Conservation (phyloP, 2,113 vertebrate species). For the Cyprinodon tularosa region DNA sequence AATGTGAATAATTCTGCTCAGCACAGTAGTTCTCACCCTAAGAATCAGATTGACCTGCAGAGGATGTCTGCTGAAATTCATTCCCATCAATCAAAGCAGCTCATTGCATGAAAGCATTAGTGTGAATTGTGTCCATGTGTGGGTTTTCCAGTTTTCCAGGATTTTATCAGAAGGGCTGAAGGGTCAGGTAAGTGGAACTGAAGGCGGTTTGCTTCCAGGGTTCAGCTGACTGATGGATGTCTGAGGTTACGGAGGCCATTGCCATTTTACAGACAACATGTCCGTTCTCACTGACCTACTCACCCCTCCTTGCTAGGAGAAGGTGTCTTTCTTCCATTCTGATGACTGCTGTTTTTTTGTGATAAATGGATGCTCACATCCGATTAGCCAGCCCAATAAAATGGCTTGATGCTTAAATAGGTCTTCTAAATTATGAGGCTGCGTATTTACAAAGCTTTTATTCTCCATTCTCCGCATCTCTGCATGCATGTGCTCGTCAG, state of each 20-base stretch:
- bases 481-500: slow-evolving; percentile 44
- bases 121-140: not conserved
- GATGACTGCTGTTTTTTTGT: slow-evolving; percentile 50
- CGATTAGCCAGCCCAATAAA: not conserved
- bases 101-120: slow-evolving; percentile 24
- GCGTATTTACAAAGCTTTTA: not conserved
- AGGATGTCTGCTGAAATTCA: slow-evolving; percentile 13
- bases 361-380: not conserved
- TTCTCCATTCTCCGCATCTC: slow-evolving; percentile 4
- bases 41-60: slow-evolving; percentile 10
- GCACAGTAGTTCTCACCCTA: not conserved
- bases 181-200: slow-evolving; percentile 50
- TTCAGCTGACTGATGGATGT: slow-evolving; percentile 61
- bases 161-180: slow-evolving; percentile 44
- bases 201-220: slow-evolving; percentile 60
- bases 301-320: slow-evolving; percentile 46
- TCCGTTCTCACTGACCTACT: slow-evolving; percentile 67
- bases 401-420: not conserved
- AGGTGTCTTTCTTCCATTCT: slow-evolving; percentile 44
- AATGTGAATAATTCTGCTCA: not conserved
- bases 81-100: slow-evolving; percentile 25
- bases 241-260: slow-evolving; percentile 54
- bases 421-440: slow-evolving; percentile 10
- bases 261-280: slow-evolving; percentile 64
- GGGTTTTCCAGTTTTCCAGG: not conserved